Evolutionary conservation across 1,140 invertebrate species (phyloP).

Genomic region (Holcopasites calliopsidis): DNA sequence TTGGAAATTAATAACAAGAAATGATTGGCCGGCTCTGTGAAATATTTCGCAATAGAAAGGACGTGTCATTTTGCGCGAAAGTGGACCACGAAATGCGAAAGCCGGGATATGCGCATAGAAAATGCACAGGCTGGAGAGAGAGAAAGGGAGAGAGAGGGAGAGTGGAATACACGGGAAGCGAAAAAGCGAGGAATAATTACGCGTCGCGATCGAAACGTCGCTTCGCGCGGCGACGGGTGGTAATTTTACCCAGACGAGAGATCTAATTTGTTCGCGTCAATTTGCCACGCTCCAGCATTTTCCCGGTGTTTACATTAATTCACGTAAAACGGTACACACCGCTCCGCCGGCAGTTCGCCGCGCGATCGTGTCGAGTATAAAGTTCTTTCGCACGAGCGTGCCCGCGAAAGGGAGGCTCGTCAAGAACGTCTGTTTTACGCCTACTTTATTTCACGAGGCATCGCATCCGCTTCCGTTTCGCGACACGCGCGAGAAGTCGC

Average conservation of each 20-base stretch:
- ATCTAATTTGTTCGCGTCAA: slow-evolving; percentile 45
- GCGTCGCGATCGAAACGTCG: slow-evolving; percentile 23
- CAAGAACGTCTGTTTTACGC: slow-evolving; percentile 13
- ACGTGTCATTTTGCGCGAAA: too few relatives aligned
- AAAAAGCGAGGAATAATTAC: slow-evolving; percentile 39
- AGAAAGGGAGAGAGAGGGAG: not conserved
- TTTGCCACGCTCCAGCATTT: slow-evolving; percentile 32
- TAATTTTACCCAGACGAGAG: slow-evolving; percentile 41
- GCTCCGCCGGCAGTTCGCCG: not conserved
- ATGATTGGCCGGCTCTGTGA: too few relatives aligned
- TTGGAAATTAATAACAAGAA: too few relatives aligned
- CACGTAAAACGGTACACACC: slow-evolving; percentile 20
- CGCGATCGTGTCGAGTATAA: not conserved
- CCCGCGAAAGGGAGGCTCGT: not conserved
- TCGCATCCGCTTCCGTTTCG: not conserved
- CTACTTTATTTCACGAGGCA: slow-evolving; percentile 8
- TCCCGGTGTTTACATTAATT: slow-evolving; percentile 41
- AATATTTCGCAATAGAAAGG: too few relatives aligned
- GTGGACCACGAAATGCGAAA: not conserved
- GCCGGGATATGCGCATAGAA: too few relatives aligned
- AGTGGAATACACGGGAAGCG: not conserved
- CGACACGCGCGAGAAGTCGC: slow-evolving; percentile 9
- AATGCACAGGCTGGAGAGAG: not conserved
- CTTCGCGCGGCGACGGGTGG: not conserved
- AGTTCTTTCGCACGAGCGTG: not conserved